phyloP scores from a whole-genome alignment of 2,888 invertebrate species.

The Amphipoea lucens region DNA sequence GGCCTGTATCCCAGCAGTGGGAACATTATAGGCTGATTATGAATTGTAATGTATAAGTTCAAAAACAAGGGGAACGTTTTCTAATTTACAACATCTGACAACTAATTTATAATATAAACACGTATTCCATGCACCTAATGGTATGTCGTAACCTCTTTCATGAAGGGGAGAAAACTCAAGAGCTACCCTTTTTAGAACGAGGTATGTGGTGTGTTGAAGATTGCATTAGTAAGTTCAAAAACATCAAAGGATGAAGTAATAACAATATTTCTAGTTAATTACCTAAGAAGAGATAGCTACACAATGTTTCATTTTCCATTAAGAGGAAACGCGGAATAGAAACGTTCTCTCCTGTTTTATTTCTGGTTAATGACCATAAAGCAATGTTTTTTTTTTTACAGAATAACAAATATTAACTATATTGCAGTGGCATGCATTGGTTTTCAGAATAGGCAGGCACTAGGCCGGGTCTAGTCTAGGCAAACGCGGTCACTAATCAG shows the following conservation, averaged over 20 bases:
- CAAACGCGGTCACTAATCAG: no score
- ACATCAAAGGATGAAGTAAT: constrained; percentile 52
- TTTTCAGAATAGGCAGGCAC: no score
- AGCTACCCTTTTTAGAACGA: constrained; percentile 48
- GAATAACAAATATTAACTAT: no score
- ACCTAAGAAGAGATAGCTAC: neutral
- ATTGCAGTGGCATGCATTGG: no score
- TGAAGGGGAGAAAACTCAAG: constrained; percentile 53
- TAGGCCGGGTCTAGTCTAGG: no score
- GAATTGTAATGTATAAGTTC: constrained; percentile 6
- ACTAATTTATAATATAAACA: constrained; percentile 62
- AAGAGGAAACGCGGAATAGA: no score
- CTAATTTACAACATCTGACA: constrained; percentile 55
- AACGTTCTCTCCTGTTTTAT: no score
- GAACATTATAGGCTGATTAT: no score
- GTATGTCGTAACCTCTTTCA: constrained; percentile 51
- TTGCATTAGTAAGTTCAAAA: constrained; percentile 55
- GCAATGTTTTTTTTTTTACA: no score
- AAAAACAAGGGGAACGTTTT: constrained; percentile 33
- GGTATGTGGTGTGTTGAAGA: constrained; percentile 43
- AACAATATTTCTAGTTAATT: constrained; percentile 36
- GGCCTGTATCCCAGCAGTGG: no score
- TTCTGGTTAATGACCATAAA: no score
- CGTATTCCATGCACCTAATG: constrained; percentile 60
- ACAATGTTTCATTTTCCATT: neutral